Evolutionary conservation across 1,140 invertebrate species (phyloP).

Genomic region (Antheraea pernyi): DNA sequence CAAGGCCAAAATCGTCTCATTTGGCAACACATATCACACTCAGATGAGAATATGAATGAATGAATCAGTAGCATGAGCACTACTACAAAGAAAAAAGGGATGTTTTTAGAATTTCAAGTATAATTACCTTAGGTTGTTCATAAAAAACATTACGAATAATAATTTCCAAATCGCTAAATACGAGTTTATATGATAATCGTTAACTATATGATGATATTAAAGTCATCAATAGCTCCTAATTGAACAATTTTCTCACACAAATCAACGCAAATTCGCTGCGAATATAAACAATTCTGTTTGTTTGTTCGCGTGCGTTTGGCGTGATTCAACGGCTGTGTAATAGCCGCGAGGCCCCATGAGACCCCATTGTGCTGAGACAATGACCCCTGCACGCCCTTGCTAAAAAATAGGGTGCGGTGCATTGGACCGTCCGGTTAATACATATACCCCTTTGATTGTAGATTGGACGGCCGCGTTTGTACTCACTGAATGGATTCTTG

Average conservation of each 20-base stretch:
- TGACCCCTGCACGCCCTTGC: slow-evolving; percentile 1
- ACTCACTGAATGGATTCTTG: not conserved
- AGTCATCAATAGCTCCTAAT: not conserved
- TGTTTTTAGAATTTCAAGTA: no score
- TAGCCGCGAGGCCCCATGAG: not conserved
- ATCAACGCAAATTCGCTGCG: not conserved
- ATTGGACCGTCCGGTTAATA: not conserved
- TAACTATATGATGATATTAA: not conserved
- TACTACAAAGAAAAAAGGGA: no score
- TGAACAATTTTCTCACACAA: slow-evolving; percentile 1
- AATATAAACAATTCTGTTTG: not conserved
- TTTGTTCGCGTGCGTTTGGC: not conserved
- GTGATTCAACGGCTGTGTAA: not conserved
- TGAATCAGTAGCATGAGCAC: no score
- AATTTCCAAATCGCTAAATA: no score
- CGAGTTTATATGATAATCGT: no score
- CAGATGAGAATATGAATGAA: no score
- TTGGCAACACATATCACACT: no score
- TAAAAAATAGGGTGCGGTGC: slow-evolving; percentile 3
- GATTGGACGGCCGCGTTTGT: not conserved
- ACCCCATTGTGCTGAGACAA: slow-evolving; percentile 2
- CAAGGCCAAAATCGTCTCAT: no score
- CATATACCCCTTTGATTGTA: not conserved
- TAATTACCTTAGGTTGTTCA: no score
- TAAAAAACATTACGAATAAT: no score